A percentile compares a stretch with the other conserved stretches of the same genome.
Conservation (phyloP, 2,113 vertebrate genomes). For the Pristiophorus japonicus region DNA sequence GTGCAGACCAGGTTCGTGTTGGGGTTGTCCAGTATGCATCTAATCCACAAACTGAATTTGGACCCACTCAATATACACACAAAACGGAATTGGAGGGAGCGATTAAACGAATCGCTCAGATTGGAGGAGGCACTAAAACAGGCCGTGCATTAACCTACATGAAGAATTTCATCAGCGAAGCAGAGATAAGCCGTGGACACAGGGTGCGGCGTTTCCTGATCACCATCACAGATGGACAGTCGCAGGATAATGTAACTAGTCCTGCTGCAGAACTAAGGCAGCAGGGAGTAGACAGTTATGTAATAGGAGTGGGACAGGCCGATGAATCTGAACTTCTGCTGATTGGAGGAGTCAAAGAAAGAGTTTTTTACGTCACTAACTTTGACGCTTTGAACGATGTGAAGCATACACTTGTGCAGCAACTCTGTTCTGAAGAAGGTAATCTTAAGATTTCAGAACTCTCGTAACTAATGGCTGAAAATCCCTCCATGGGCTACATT, state of each 20-base stretch:
- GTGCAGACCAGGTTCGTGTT: constrained; percentile 58
- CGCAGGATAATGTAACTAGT: constrained; percentile 55
- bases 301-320: constrained; percentile 65
- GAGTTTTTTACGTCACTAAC: constrained; percentile 60
- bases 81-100: constrained; percentile 52
- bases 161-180: constrained; percentile 52
- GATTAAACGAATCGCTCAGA: constrained; percentile 51
- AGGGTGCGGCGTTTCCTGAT: constrained; percentile 61
- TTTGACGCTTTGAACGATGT: constrained; percentile 66
- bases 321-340: constrained; percentile 50
- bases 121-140: constrained; percentile 56
- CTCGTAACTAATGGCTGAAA: background rate
- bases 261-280: constrained; percentile 55
- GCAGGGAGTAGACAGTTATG: constrained; percentile 57
- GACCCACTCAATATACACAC: constrained; percentile 48
- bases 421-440: constrained; percentile 70
- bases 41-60: constrained; percentile 51
- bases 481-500: background rate
- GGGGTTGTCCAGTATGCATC: constrained; percentile 65
- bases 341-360: constrained; percentile 57
- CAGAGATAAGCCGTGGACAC: constrained; percentile 44
- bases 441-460: constrained; percentile 43
- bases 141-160: constrained; percentile 63
- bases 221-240: constrained; percentile 69
- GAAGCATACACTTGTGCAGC: constrained; percentile 61